Evolutionary conservation across 2,113 vertebrate species (phyloP).

Genomic region (Brachyhypopomus gauderio): DNA sequence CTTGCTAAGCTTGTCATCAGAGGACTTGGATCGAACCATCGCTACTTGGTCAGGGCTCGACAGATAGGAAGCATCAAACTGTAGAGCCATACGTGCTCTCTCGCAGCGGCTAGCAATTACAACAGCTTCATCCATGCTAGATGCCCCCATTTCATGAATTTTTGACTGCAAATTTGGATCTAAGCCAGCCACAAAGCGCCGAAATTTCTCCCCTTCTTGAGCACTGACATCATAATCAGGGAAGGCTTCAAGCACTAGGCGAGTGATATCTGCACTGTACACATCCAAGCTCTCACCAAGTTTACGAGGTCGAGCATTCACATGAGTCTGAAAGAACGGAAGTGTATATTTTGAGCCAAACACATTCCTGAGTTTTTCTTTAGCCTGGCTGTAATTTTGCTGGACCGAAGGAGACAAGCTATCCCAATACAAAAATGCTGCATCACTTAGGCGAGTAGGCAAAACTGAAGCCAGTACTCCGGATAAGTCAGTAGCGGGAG

Average conservation of each 20-base stretch:
- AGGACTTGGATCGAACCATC: not conserved
- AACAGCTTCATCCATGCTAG: not conserved
- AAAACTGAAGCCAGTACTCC: too few species aligned
- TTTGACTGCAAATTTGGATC: constrained; percentile 29
- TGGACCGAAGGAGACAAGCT: constrained; percentile 17
- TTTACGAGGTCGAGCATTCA: not conserved
- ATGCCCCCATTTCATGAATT: constrained; percentile 28
- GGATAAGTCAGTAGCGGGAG: not conserved
- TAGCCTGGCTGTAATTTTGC: not conserved
- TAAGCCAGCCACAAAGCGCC: constrained; percentile 2
- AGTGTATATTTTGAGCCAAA: not conserved
- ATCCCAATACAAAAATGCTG: constrained; percentile 33
- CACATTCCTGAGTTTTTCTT: constrained; percentile 14
- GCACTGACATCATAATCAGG: constrained; percentile 29
- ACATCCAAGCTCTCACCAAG: constrained; percentile 14
- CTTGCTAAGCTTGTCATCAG: not conserved
- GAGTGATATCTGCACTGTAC: too few species aligned
- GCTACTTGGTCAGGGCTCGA: not conserved
- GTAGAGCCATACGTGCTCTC: constrained; percentile 1
- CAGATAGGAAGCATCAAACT: not conserved
- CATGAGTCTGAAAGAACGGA: not conserved
- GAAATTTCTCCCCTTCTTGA: constrained; percentile 31
- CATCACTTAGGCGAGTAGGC: constrained; percentile 20
- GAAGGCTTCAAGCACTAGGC: not conserved
- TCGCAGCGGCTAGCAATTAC: constrained; percentile 20